Percentiles rank a stretch among this genome's conserved stretches.
Evolutionary conservation across 2,113 vertebrate species (phyloP).

Genomic region (Pomatorhinus ruficollis): DNA sequence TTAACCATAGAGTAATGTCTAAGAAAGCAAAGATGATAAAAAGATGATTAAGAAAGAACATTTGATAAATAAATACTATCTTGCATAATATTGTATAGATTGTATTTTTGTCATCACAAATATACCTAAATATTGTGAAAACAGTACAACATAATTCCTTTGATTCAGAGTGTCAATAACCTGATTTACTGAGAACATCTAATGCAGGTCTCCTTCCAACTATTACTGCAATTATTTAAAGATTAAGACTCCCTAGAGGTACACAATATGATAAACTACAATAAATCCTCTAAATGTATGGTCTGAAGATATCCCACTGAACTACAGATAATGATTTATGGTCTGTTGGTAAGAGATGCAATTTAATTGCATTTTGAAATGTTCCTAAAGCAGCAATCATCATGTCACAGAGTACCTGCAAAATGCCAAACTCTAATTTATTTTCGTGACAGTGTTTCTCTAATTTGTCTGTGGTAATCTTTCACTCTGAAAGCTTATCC

Average conservation of each 20-base stretch:
- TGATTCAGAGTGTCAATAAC: neutral
- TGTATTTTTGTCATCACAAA: neutral
- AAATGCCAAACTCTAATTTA: constrained; percentile 33
- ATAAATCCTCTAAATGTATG: neutral
- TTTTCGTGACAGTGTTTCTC: constrained; percentile 4
- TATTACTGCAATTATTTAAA: constrained; percentile 35
- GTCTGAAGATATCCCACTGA: constrained; percentile 7
- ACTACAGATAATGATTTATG: constrained; percentile 21
- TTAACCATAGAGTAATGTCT: neutral
- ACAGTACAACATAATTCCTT: neutral
- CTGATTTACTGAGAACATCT: neutral
- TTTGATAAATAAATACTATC: neutral
- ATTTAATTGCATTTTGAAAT: constrained; percentile 32
- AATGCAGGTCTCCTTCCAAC: neutral
- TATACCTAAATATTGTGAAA: neutral
- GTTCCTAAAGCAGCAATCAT: constrained; percentile 35
- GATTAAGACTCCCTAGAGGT: constrained; percentile 26
- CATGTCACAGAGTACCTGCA: constrained; percentile 26
- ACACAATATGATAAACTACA: neutral
- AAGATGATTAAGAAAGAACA: neutral
- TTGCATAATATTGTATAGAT: neutral
- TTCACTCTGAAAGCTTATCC: constrained; percentile 25
- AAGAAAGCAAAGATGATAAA: neutral
- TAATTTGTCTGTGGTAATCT: constrained; percentile 15
- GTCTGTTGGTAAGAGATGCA: neutral